Evolutionary conservation across 2,797 vertebrate genomes (phyloP), one percentile per base, ranked within the genome.

Genomic region (Acomys russatus): DNA sequence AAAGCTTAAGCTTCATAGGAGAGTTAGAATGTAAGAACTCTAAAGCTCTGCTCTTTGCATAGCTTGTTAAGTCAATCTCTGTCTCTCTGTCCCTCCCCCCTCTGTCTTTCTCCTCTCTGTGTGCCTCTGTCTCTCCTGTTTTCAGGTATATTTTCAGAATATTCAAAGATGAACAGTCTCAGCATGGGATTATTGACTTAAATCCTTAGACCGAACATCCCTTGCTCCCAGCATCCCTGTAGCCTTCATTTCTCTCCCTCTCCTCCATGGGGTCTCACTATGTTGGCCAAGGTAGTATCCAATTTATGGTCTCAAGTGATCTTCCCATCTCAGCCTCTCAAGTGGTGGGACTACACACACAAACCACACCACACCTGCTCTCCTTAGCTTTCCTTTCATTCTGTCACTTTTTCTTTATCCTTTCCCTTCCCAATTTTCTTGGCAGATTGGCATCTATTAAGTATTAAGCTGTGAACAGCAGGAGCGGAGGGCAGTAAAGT

Each of bases 401-500:
- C 38, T 88, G 28, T 44, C 17, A n/a, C 91, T 68, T 87, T 74
- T 88, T 79, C 74, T 56, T 97, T 66, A 59, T 64, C 79, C 54
- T 83, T 88, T 35, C 70, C 74, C 49, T 93, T 90, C 38, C 14
- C 87, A 61, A 54, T 20, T 74, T 73, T 94, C 49, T 76, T 88
- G 84, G 35, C n/a, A 63, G 35, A 78, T 87, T 61, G 61, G 66
- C 73, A 94, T 17, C 77, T 88, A 30, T 44, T 23, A 51, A 96
- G 92, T 85, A 88, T 20, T 78, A 22, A 95, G 59, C 3, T 90
- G 51, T 49, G 25, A 94, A 94, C 95, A 96, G 44, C 4, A 4
- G n/a, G n/a, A 44, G 96, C 33, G 63, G 74, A 38, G 95, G 92
- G 91, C 87, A 92, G 92, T 97, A 84, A 95, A 97, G 89, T 38